phyloP scores from a whole-genome alignment of 2,113 vertebrate genomes.

The Athene cunicularia region DNA sequence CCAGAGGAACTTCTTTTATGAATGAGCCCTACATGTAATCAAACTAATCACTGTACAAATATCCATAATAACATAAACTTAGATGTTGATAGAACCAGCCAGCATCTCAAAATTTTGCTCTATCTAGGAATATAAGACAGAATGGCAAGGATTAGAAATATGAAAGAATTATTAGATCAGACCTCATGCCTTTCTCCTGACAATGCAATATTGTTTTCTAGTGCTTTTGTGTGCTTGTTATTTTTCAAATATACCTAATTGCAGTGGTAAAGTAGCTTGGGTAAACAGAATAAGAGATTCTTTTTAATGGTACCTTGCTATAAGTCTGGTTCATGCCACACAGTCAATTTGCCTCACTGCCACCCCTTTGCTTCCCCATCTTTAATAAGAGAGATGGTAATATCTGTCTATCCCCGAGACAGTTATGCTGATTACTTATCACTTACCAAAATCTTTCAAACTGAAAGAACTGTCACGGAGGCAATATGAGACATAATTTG shows the following conservation, averaged over 20 bases:
- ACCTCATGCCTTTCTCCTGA: neutral
- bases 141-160: neutral
- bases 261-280: neutral
- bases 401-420: neutral
- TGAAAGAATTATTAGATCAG: neutral
- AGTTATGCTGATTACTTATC: conserved; percentile 36
- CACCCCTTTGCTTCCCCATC: neutral
- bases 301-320: neutral
- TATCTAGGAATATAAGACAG: neutral
- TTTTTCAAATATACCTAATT: neutral
- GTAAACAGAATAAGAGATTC: neutral
- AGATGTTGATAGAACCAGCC: neutral
- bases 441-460: conserved; percentile 32
- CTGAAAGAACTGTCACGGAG: neutral
- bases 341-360: neutral
- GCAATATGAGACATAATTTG: conserved; percentile 5
- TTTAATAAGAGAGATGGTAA: neutral
- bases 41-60: neutral
- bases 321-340: neutral
- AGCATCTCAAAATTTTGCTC: neutral
- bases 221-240: neutral
- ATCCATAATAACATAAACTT: neutral
- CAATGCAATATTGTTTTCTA: neutral
- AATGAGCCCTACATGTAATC: neutral
- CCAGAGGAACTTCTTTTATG: neutral